Base-by-base conservation (phyloP, 1,140 invertebrate species). In the Psilanteris sp. region DNA sequence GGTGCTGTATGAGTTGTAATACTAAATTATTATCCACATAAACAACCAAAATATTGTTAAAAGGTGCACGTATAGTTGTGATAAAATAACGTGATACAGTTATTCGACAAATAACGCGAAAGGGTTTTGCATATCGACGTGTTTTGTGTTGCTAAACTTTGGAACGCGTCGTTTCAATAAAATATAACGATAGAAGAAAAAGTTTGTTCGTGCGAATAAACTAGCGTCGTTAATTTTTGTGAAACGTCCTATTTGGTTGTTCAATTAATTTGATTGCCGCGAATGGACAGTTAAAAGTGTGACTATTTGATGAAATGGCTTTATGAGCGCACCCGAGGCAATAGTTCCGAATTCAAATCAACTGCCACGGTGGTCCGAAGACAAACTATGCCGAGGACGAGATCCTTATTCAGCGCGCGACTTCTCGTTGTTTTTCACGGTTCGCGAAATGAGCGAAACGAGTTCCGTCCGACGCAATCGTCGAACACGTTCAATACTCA, bases 361-460 rank as follows among this genome's bases (percentile, higher is more conserved):
- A 48, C 50, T 20, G 37, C 11, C 39, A 37, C 13, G 50, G 52
- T 68, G 64, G 64, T 57, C 41, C 64, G 6, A 16, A 14, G 46
- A 15, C 31, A 52, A 73, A 66, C 43, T 29, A 59, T 66, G 70
- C 70, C 70, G 70, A 73, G 70, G 70, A 64, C 70, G 70, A 59
- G 10, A 52, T 66, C 68, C 50, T 73, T 64, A 73, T 73, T 64
- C 68, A 73, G 50, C 29, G 48, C 32, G 55, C 43, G 50, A 44
- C 14, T 29, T 14, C 39, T 15, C 44, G 50, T 9, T 52, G 59
- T 64, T 73, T 73, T 73, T 64, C 59, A 62, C 59, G 39, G 37
- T 52, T 39, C 70, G 50, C 41, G 70, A 59, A 73, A 59, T 61
- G 37, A 54, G 15, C 31, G 22, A 57, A 41, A 32, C 14, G 36